Evolutionary conservation across 2,888 invertebrate species (phyloP), one percentile per base, ranked within the genome.

Genomic region (Xestia sexstrigata): DNA sequence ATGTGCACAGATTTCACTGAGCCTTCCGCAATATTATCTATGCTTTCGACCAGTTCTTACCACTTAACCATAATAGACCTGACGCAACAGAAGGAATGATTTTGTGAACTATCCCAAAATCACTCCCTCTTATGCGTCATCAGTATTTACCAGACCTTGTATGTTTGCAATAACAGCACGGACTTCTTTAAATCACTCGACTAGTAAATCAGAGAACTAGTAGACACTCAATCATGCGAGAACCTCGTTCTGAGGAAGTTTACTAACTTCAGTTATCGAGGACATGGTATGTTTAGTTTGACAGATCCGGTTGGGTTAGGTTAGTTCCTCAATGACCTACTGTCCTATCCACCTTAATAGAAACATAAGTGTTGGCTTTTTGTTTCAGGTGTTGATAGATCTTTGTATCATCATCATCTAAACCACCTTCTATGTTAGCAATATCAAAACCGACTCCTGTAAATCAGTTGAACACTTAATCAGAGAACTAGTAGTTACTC

Each of bases 231-330:
- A 75, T 58, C 20, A 69, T 35, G 26, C 13, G 4, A 20, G 15
- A 75, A 78, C 71, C 69, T 76, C n/a, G 82, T 35, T 30, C 62
- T 35, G 35, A 70, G 76, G 76, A 85, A 62, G 84, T 75, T 85
- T 82, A 82, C 67, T n/a, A 45, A 81, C 55, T 45, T 73, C 68
- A 49, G 58, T 63, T 49, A 70, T 23, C 39, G 60, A 82, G 75
- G 73, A 74, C 52, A 55, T 55, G 42, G 8, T 75, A 15, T 70
- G 60, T 69, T 77, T 76, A n/a, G 15, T 49, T 73, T 30, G 26
- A 39, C 42, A 65, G 52, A 35, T 67, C 26, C 23, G 15, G 63
- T 84, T 84, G 42, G 26, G 75, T 58, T 26, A 73, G 74, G 70
- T 76, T 71, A 79, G 74, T 73, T 71, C 23, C 17, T 58, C 17